Evolutionary conservation across 2,888 invertebrate genomes (phyloP).

Genomic region (Xanthia togata): DNA sequence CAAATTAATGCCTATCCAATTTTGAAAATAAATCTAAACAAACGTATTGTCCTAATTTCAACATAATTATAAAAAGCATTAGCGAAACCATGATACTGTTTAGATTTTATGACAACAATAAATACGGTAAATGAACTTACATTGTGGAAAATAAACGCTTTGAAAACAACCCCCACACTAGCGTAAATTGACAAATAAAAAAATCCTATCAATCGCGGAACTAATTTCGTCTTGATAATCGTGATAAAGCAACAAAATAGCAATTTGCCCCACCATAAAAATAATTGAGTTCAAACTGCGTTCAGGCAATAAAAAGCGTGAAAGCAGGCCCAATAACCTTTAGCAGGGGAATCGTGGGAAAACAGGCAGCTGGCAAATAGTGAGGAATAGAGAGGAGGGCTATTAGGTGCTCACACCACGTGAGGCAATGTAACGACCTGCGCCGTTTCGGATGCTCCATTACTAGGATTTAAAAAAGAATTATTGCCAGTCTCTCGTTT

Average conservation of each 20-base stretch:
- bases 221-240: constrained; percentile 89
- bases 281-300: constrained; percentile 91
- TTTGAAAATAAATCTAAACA: constrained; percentile 40
- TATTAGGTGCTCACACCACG: constrained; percentile 85
- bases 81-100: constrained; percentile 20
- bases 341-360: constrained; percentile 87
- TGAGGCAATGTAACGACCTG: constrained; percentile 82
- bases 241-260: constrained; percentile 90
- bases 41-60: constrained; percentile 22
- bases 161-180: constrained; percentile 51
- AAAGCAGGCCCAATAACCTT: constrained; percentile 90
- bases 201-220: constrained; percentile 85
- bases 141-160: constrained; percentile 54
- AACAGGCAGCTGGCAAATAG: constrained; percentile 84
- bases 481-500: constrained; percentile 62
- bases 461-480: constrained; percentile 76
- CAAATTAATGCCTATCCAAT: constrained; percentile 29
- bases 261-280: constrained; percentile 89
- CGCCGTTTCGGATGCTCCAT: constrained; percentile 81
- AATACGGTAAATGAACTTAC: constrained; percentile 50
- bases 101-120: constrained; percentile 43
- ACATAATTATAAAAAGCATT: constrained; percentile 33
- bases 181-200: constrained; percentile 72
- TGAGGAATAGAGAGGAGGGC: constrained; percentile 85
- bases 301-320: constrained; percentile 90